phyloP scores from a whole-genome alignment of 2,888 invertebrate genomes.

The Xestia xanthographa region DNA sequence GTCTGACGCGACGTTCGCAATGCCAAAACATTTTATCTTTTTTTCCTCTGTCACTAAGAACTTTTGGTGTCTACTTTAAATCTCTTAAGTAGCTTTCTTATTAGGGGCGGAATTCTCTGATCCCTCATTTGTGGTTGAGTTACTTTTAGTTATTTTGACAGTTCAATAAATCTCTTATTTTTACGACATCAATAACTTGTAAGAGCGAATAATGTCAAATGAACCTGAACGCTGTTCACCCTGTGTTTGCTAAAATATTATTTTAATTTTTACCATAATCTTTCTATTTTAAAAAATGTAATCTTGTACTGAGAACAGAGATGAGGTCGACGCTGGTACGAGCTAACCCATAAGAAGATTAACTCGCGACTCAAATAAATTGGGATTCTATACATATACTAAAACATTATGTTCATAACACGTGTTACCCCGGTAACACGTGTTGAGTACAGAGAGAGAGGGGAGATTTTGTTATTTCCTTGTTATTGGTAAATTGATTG shows the following conservation, averaged over 20 bases:
- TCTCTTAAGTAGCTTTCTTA: slow-evolving; percentile 51
- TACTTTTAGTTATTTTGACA: slow-evolving; percentile 50
- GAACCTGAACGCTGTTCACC: background rate
- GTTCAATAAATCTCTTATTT: background rate
- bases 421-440: background rate
- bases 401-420: background rate
- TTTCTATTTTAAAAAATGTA: no score
- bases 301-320: no score
- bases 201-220: background rate
- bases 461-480: background rate
- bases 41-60: slow-evolving; percentile 40
- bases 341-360: no score
- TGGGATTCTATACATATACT: background rate
- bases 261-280: background rate
- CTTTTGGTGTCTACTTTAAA: slow-evolving; percentile 47
- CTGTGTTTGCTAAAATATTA: background rate
- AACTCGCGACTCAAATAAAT: no score
- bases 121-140: slow-evolving; percentile 34
- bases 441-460: background rate
- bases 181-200: background rate
- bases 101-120: slow-evolving; percentile 46
- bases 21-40: slow-evolving; percentile 62
- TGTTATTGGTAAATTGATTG: background rate
- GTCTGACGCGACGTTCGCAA: slow-evolving; percentile 44
- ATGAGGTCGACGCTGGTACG: no score